Base-by-base conservation (phyloP, 2,113 vertebrate species). In the Sinocyclocheilus anophthalmus region DNA sequence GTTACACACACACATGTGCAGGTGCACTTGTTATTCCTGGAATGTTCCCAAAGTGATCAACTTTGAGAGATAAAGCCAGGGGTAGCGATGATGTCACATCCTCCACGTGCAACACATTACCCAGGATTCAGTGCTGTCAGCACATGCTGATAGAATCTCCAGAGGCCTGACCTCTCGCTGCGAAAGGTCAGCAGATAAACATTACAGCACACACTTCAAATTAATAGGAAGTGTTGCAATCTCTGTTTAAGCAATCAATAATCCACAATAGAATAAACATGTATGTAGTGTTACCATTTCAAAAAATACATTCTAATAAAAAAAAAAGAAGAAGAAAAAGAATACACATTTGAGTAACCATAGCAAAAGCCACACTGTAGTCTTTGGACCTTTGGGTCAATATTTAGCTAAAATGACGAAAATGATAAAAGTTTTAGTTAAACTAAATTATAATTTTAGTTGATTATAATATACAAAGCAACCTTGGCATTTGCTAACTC, bases 111-210 rank as follows among this genome's bases (percentile, higher is more conserved):
- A 81, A 10, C 57, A 76, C 91, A 92, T 93, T 92, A 92, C 91
- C 90, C 90, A 88, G 92, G 91, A 93, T 92, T 92, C 89, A 67
- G 87, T 91, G 90, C 92, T 94, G 92, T 94, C 93, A 94, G 91
- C 93, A 90, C 92, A 24, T 14, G 20, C 59, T 90, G 93, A 94
- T 93, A 93, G 83, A 84, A 83, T 83, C 81, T 69, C 59, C 39
- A 30, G 59, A 78, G 10, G 4, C 55, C 57, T 63, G 55, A 80
- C 57, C 42, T 67, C 14, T 12, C 24, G 1, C 39, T 26, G n/a
- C 39, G 1, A 67, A 67, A 81, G 79, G n/a, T 67, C 79, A 59
- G 9, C 76, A 78, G 26, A 78, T 37, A 59, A 55, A 78, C 78
- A 81, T 63, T 39, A 24, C 33, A 45, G 26, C 59, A 24, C 18